Percentiles rank a stretch among this genome's conserved stretches.
phyloP scores from a whole-genome alignment of 2,113 vertebrate genomes.

The Piaya cayana region DNA sequence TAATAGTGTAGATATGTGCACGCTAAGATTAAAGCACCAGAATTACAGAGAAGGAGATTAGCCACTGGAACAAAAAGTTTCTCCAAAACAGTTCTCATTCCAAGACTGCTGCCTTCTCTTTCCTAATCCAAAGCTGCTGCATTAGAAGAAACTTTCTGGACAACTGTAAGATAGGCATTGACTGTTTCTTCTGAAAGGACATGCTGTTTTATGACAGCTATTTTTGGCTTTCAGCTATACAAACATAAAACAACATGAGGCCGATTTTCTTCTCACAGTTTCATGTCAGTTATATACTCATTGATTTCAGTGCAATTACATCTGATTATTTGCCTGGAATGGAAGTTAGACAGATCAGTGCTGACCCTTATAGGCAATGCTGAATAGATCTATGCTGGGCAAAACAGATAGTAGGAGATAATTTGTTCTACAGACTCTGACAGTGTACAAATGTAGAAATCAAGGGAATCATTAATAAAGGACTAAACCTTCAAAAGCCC shows the following conservation, averaged over 20 bases:
- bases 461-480: background rate
- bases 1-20: background rate
- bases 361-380: background rate
- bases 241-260: slow-evolving; percentile 3
- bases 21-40: background rate
- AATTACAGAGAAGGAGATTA: slow-evolving; percentile 48
- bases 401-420: background rate
- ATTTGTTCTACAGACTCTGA: background rate
- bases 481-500: background rate
- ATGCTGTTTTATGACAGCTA: background rate
- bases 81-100: background rate
- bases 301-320: slow-evolving; percentile 31
- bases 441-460: background rate
- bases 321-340: slow-evolving; percentile 11
- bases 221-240: slow-evolving; percentile 16
- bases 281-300: background rate
- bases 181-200: background rate
- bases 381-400: background rate
- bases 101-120: background rate
- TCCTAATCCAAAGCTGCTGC: background rate
- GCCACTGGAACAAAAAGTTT: slow-evolving; percentile 45
- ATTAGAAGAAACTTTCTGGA: slow-evolving; percentile 22
- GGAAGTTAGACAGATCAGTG: background rate
- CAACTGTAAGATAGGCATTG: background rate
- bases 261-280: slow-evolving; percentile 1